A percentile compares a stretch with the other conserved stretches of the same genome.
Conservation (phyloP, 2,888 invertebrate species). For the Tholera decimalis region DNA sequence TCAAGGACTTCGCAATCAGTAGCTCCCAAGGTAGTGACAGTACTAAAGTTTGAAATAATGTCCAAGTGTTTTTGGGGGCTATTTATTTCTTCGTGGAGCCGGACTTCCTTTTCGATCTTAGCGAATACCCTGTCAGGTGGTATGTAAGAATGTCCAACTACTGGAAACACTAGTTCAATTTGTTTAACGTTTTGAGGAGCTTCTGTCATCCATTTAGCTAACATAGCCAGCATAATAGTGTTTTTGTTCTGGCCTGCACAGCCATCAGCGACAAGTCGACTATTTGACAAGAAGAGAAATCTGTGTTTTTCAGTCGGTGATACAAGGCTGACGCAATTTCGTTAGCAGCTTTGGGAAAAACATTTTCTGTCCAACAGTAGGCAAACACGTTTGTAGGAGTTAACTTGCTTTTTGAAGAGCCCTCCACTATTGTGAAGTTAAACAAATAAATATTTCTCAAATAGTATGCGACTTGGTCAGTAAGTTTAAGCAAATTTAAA, state of each 20-base stretch:
- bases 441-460: too few relatives aligned
- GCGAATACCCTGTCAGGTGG: conserved; percentile 6
- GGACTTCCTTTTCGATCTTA: conserved; percentile 4
- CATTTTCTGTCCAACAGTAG: too few relatives aligned
- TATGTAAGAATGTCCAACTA: conserved; percentile 19
- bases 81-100: conserved; percentile 4
- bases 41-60: conserved; percentile 5
- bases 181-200: conserved; percentile 24
- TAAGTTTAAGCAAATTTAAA: too few relatives aligned
- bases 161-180: conserved; percentile 24
- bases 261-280: conserved; percentile 19
- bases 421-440: too few relatives aligned
- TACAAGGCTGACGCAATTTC: too few relatives aligned
- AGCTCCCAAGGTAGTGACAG: conserved; percentile 5
- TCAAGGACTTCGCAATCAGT: background rate
- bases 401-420: too few relatives aligned
- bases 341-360: too few relatives aligned
- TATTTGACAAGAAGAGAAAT: background rate
- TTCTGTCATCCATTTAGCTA: conserved; percentile 18
- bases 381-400: too few relatives aligned
- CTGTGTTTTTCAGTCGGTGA: too few relatives aligned
- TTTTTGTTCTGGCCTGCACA: conserved; percentile 28
- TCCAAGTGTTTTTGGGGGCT: conserved; percentile 8
- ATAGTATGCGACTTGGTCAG: too few relatives aligned
- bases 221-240: conserved; percentile 21